These are phyloP conservation scores for Dermatemys mawii DNA, from an alignment of 2,113 vertebrate genomes.

Conservation along the genomic window DNA sequence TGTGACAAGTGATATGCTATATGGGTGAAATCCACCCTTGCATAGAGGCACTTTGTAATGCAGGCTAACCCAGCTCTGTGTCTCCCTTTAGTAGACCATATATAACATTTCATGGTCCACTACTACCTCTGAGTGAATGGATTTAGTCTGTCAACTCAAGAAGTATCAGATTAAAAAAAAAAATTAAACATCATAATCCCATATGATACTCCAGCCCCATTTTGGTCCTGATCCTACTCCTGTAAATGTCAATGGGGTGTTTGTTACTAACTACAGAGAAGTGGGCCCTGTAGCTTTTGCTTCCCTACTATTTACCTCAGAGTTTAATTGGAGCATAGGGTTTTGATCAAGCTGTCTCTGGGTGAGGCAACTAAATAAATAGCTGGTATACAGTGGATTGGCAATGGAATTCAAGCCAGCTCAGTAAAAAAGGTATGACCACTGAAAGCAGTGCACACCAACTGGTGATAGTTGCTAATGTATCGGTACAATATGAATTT, in stretches of 20 bases:
- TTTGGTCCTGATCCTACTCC: accelerated
- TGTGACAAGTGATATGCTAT: accelerated
- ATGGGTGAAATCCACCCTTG: accelerated
- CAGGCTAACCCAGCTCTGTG: neutral
- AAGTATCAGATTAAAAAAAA: neutral
- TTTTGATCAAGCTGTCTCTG: neutral
- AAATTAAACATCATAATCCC: accelerated
- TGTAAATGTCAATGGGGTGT: accelerated
- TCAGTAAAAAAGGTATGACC: accelerated
- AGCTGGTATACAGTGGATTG: neutral
- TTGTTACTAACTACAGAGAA: accelerated
- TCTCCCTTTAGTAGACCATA: neutral
- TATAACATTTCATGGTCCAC: accelerated
- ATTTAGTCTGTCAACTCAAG: accelerated
- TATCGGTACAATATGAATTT: neutral
- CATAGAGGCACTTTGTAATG: accelerated
- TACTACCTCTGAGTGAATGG: accelerated
- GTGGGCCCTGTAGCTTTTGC: accelerated
- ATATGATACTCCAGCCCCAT: neutral
- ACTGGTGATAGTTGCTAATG: neutral
- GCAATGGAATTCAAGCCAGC: neutral
- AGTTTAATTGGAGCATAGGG: accelerated
- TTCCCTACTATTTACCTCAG: neutral
- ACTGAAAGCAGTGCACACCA: accelerated
- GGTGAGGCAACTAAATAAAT: neutral